These are phyloP conservation scores for Rhagologus leucostigma DNA, from an alignment of 2,113 vertebrate genomes.

Conservation along the genomic window DNA sequence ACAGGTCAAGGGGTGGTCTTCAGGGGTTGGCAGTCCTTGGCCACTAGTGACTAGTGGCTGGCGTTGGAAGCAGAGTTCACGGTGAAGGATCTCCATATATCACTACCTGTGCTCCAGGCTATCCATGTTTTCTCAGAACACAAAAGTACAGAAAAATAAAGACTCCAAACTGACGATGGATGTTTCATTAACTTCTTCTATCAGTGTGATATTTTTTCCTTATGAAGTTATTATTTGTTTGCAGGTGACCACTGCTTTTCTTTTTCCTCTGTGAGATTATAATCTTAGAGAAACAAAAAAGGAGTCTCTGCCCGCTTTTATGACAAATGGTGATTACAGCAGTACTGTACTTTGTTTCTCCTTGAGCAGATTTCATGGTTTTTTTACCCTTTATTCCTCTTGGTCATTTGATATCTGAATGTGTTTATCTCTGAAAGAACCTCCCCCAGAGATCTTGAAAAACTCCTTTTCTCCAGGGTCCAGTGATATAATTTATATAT, in stretches of 20 bases:
- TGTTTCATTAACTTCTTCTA: background rate
- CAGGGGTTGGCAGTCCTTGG: background rate
- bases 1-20: background rate
- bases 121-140: background rate
- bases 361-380: slow-evolving; percentile 13
- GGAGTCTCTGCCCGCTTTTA: background rate
- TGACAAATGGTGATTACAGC: background rate
- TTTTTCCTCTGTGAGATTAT: background rate
- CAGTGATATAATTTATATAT: background rate
- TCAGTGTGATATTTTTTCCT: background rate
- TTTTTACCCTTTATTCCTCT: background rate
- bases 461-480: background rate
- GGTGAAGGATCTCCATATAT: background rate
- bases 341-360: background rate
- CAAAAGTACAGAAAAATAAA: background rate
- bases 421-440: slow-evolving; percentile 23
- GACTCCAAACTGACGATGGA: background rate
- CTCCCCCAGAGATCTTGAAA: slow-evolving; percentile 15
- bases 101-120: background rate
- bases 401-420: background rate
- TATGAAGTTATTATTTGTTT: background rate
- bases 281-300: background rate
- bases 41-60: background rate
- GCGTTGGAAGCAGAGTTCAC: background rate
- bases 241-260: background rate